These are phyloP conservation scores for Piscicola geometra DNA, from an alignment of 2,888 invertebrate genomes.

Conservation along the genomic window DNA sequence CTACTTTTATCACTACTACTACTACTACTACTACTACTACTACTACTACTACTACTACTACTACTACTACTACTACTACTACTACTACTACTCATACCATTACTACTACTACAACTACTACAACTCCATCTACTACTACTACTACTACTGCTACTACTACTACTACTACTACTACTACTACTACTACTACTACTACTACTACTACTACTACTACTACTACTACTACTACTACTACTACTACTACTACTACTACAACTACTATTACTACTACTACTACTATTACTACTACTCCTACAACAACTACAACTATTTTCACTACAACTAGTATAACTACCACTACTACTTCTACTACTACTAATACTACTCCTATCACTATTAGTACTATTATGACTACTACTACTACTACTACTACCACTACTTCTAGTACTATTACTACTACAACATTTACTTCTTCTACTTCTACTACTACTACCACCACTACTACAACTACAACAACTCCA, in stretches of 20 bases:
- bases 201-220: neutral
- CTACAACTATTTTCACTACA: too few species aligned
- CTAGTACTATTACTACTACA: too few species aligned
- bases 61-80: constrained; percentile 34
- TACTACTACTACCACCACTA: too few species aligned
- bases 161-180: constrained; percentile 2
- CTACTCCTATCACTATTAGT: too few species aligned
- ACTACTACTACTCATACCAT: constrained; percentile 35
- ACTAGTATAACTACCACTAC: too few species aligned
- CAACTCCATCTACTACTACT: constrained; percentile 17
- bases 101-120: constrained; percentile 31
- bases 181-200: neutral
- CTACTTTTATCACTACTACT: constrained; percentile 32
- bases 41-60: constrained; percentile 33
- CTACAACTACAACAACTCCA: constrained; percentile 21
- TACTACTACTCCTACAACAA: too few species aligned
- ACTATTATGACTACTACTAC: too few species aligned
- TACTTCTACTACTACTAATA: too few species aligned
- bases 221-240: neutral
- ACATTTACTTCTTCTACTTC: too few species aligned
- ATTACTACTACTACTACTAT: too few species aligned
- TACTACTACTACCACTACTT: too few species aligned
- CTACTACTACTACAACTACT: too few species aligned
- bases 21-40: constrained; percentile 29
- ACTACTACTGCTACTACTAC: constrained; percentile 1